Conservation (phyloP, 2,113 vertebrate genomes). For the Bungarus multicinctus region DNA sequence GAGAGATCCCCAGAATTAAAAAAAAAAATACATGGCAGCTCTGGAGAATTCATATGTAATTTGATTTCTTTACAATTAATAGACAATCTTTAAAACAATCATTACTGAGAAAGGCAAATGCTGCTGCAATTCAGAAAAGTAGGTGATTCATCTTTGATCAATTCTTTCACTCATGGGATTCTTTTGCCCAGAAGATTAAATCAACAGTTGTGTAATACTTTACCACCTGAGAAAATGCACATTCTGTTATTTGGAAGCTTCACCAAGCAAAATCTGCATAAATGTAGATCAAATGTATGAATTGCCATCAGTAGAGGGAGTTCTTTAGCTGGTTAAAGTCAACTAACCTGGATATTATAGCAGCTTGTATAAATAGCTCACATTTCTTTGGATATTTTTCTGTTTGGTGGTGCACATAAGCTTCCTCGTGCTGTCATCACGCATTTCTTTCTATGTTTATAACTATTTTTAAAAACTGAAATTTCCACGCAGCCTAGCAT, state of each 20-base stretch:
- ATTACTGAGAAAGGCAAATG: not conserved
- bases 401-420: not conserved
- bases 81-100: too few species aligned
- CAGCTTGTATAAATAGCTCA: not conserved
- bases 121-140: not conserved
- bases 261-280: not conserved
- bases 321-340: not conserved
- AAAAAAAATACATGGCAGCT: not conserved
- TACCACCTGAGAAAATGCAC: not conserved
- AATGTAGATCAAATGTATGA: not conserved
- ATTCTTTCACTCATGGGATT: not conserved
- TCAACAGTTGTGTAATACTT: not conserved
- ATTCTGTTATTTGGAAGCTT: not conserved
- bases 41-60: not conserved
- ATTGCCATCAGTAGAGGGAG: conserved; percentile 47
- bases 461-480: not conserved
- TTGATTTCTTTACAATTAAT: too few species aligned
- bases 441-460: not conserved
- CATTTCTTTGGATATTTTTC: not conserved
- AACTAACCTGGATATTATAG: not conserved
- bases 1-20: not conserved
- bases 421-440: not conserved
- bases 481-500: not conserved
- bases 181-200: not conserved
- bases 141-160: not conserved